Base-by-base conservation (phyloP, 2,113 vertebrate genomes). In the Hippocampus guttulatus region DNA sequence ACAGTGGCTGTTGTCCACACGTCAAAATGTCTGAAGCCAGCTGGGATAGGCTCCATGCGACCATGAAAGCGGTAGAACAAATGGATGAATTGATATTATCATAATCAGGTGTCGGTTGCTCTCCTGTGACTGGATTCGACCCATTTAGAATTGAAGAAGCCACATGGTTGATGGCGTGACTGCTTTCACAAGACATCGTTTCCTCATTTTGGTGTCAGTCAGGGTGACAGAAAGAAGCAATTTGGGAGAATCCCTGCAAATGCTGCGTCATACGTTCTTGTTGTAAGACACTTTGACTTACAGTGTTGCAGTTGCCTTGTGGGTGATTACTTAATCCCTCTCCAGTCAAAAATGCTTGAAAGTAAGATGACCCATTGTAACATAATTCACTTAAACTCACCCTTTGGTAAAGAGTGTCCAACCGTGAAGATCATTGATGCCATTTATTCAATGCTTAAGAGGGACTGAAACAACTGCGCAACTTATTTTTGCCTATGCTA, bases 161-260 rank as follows among this genome's bases (percentile, higher is more conserved):
- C 75, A 74, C 68, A 77, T 64, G 71, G 64, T 49, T 43, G 55
- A 38, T 52, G 57, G 45, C 16, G 33, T 77, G 65, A 25, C 68
- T 38, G 66, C 38, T 78, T 79, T 76, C 1, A 8, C 45, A 71
- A 82, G 45, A 49, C 21, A 49, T 30, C 11, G 49, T 69, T 84
- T 75, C 64, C 55, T 25, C 51, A 73, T 70, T 30, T 16, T 51
- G 47, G 30, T 71, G 21, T 40, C n/a, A 41, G 57, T 45, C 41
- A 3, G 1, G 14, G 61, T 64, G 40, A 64, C n/a, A 12, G 30
- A 61, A 62, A 38, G 23, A 15, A 47, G 64, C 58, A 55, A 3
- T 18, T 51, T 51, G 6, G 49, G 20, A 55, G 49, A 18, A 65
- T 40, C 43, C 11, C n/a, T 23, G n/a, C 41, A 47, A 23, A 43